A percentile compares a stretch with the other conserved stretches of the same genome.
These are phyloP conservation scores for Drosophila testacea DNA, from an alignment of 2,888 invertebrate species.

Conservation along the genomic window DNA sequence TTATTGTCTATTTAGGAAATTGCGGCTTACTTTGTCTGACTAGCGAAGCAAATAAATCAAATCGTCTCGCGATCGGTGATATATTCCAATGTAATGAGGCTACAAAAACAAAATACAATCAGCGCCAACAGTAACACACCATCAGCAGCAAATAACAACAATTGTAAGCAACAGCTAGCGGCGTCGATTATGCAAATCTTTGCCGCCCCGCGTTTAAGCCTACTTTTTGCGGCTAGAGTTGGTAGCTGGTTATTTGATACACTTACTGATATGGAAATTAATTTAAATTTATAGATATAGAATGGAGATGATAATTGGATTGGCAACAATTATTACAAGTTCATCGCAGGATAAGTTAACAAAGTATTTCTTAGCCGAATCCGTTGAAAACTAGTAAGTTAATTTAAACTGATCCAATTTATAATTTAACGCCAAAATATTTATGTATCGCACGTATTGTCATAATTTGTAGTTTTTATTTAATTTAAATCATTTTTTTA, in stretches of 20 bases:
- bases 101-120: conserved; percentile 58
- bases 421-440: too few species aligned
- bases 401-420: too few species aligned
- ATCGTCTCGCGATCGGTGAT: conserved; percentile 68
- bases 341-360: too few species aligned
- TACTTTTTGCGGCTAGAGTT: conserved; percentile 29
- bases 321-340: too few species aligned
- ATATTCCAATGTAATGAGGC: conserved; percentile 79
- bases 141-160: conserved; percentile 18
- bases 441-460: too few species aligned
- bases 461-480: too few species aligned
- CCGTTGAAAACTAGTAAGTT: too few species aligned
- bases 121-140: conserved; percentile 41
- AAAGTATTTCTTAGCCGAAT: too few species aligned
- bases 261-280: conserved; percentile 2
- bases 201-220: conserved; percentile 25
- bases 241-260: conserved; percentile 25
- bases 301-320: too few species aligned
- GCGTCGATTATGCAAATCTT: conserved; percentile 74
- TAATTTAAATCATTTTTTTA: too few species aligned
- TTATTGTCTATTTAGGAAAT: conserved; percentile 72
- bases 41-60: conserved; percentile 78
- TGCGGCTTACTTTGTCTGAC: conserved; percentile 62
- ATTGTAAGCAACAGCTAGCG: conserved; percentile 20
- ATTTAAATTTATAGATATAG: too few species aligned